phyloP scores from a whole-genome alignment of 2,113 vertebrate genomes.

The Heliornis fulica region DNA sequence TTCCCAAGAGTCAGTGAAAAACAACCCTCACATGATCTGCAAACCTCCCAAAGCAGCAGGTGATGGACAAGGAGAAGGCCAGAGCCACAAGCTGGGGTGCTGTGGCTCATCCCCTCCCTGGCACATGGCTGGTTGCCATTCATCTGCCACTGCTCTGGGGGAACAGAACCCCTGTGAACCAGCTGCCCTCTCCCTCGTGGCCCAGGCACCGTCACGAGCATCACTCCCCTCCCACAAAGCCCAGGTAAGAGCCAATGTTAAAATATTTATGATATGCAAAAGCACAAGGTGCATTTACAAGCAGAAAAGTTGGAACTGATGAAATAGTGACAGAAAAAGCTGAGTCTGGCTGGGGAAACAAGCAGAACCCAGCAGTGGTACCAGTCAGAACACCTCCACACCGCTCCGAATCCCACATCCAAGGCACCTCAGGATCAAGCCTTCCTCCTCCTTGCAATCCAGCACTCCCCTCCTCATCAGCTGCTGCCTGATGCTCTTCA shows the following conservation, averaged over 20 bases:
- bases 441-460: not conserved
- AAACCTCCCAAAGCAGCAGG: not conserved
- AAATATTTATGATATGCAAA: not conserved
- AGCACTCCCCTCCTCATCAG: too few relatives aligned
- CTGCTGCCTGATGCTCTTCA: too few relatives aligned
- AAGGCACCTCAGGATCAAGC: not conserved
- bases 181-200: not conserved
- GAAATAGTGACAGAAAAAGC: not conserved
- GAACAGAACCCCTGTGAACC: not conserved
- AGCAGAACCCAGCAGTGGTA: not conserved
- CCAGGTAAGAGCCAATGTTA: not conserved
- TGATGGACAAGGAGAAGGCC: not conserved
- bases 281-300: not conserved
- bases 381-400: fast-evolving
- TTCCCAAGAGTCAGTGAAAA: not conserved
- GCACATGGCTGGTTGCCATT: not conserved
- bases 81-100: not conserved
- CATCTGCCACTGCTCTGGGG: not conserved
- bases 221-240: not conserved
- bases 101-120: not conserved
- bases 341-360: not conserved
- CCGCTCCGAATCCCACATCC: not conserved
- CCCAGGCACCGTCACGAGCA: not conserved
- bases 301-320: not conserved
- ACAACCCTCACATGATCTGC: fast-evolving